Evolutionary conservation across 1,140 invertebrate species (phyloP), one percentile per base, ranked within the genome.

Genomic region (Venustaconcha ellipsiformis): DNA sequence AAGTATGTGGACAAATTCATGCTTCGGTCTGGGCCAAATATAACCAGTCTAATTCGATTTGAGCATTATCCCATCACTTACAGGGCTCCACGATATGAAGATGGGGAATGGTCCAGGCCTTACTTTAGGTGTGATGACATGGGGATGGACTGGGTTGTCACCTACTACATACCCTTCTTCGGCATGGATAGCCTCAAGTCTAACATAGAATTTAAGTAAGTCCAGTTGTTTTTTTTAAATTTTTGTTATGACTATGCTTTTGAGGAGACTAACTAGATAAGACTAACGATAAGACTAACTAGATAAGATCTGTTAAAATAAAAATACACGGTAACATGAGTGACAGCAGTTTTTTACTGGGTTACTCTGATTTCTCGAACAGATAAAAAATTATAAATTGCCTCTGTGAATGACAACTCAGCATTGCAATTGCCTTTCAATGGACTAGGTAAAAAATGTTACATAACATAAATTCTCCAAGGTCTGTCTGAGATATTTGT

Each of bases 121-220:
- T 96, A 96, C 86, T 99, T 95, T 88, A 97, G 99, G 91, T 99
- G 98, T 91, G 92, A 95, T 83, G 96, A 96, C 59, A 95, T 89
- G 12, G 83, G 90, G 55, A 95, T 96, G 83, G 96, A 96, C 91
- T 99, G 97, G 98, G 92, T 98, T 79, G 93, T 99, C 78, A 97
- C 96, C 59, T 99, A 99, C 92, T 94, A 95, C 68, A 94, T 94
- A 70, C 97, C 97, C 70, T 99, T 99, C 93, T 99, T 99, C 90
- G 97, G 97, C 70, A 96, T 95, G 94, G 97, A 99, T 88, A 95
- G 94, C 88, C 92, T 99, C 66, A 96, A 95, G 65, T 84, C 84
- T 15, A 81, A 75, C 62, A 82, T 89, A 48, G 89, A 90, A 76
- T 90, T 90, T 76, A 88, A 88, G 89, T 90, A 84, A 82, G 85